Percentiles rank a stretch among this genome's conserved stretches.
phyloP scores from a whole-genome alignment of 2,797 vertebrate genomes.

The Clarias pachynema region DNA sequence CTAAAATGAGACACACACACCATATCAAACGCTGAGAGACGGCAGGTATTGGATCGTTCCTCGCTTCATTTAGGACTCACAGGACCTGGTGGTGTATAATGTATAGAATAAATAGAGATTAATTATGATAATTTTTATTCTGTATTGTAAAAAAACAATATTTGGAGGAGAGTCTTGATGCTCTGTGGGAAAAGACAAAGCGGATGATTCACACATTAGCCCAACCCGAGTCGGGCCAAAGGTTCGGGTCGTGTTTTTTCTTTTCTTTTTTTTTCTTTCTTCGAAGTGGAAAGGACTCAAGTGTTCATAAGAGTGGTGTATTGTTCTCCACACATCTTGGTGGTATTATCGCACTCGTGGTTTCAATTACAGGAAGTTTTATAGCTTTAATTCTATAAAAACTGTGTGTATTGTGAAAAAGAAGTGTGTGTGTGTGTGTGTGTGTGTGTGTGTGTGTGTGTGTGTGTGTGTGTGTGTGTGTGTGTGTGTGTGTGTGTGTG shows the following conservation, averaged over 20 bases:
- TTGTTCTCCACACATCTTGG: constrained; percentile 67
- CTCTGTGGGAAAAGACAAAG: constrained; percentile 13
- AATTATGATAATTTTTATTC: background rate
- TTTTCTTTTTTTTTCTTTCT: constrained; percentile 37
- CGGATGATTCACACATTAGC: constrained; percentile 56
- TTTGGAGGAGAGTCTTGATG: background rate
- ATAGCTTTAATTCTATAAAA: background rate
- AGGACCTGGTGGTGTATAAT: constrained; percentile 18
- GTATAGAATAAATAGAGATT: background rate
- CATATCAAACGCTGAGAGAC: constrained; percentile 38
- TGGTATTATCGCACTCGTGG: constrained; percentile 65
- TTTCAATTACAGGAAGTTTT: constrained; percentile 58
- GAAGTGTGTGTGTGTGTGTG: constrained; percentile 29
- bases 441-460: constrained; percentile 13
- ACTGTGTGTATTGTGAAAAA: background rate
- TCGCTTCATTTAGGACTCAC: constrained; percentile 49
- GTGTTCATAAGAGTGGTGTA: constrained; percentile 40
- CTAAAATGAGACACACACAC: constrained; percentile 42
- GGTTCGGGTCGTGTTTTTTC: constrained; percentile 41
- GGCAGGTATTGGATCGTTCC: constrained; percentile 40
- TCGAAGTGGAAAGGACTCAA: constrained; percentile 45
- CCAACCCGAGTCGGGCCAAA: constrained; percentile 44
- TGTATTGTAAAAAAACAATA: background rate
- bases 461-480: constrained; percentile 29
- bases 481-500: constrained; percentile 21